phyloP scores from a whole-genome alignment of 2,888 invertebrate species.

The Euphydryas editha region DNA sequence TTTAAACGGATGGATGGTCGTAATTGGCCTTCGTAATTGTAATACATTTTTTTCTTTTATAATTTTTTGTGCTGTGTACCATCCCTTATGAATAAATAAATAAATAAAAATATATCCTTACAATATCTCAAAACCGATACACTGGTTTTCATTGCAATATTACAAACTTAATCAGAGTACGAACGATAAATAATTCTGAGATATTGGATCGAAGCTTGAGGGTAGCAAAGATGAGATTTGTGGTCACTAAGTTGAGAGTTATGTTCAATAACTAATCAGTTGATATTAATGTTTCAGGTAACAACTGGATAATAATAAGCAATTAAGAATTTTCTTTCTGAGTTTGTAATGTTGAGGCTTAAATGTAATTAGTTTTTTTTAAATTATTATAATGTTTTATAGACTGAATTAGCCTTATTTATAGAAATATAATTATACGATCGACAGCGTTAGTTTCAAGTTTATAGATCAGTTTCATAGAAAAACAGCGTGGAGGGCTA shows the following conservation, averaged over 20 bases:
- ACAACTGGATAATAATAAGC: too few relatives aligned
- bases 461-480: conserved; percentile 42
- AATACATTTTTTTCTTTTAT: too few relatives aligned
- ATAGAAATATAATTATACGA: conserved; percentile 10
- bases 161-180: conserved; percentile 27
- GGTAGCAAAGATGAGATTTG: conserved; percentile 4
- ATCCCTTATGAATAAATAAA: too few relatives aligned
- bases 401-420: too few relatives aligned
- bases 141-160: conserved; percentile 27
- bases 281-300: background rate
- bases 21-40: too few relatives aligned
- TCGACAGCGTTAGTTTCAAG: conserved; percentile 16
- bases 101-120: too few relatives aligned
- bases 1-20: too few relatives aligned
- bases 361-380: too few relatives aligned
- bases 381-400: too few relatives aligned
- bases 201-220: conserved; percentile 20
- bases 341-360: too few relatives aligned
- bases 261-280: background rate
- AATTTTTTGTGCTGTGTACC: too few relatives aligned
- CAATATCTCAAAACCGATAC: conserved; percentile 17
- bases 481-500: conserved; percentile 43
- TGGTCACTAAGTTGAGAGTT: background rate
- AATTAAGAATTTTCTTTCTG: too few relatives aligned
- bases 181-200: conserved; percentile 29